Evolutionary conservation across 2,113 vertebrate species (phyloP).

Genomic region (Grus americana): DNA sequence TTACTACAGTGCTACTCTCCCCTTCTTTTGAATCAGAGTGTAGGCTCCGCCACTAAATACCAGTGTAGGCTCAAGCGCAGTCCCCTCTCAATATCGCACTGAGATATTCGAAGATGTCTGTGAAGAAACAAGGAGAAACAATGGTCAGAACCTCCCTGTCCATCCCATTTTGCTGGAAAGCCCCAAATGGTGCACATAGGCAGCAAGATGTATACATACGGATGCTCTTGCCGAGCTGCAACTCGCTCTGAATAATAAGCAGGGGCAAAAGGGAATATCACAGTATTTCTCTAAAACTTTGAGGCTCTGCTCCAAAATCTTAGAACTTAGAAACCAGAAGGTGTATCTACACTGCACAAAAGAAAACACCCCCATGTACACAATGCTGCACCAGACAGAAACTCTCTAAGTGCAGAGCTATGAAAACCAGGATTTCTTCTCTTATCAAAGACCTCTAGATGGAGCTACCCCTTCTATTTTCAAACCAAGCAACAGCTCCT

Average conservation of each 20-base stretch:
- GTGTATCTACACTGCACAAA: neutral
- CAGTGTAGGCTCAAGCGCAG: neutral
- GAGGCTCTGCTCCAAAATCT: neutral
- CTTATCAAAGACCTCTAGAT: constrained; percentile 46
- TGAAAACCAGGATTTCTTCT: neutral
- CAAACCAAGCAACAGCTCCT: neutral
- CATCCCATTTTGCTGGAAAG: neutral
- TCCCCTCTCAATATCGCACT: neutral
- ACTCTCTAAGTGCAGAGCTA: neutral
- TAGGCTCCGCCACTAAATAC: neutral
- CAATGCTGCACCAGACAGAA: neutral
- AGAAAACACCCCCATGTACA: neutral
- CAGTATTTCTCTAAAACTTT: neutral
- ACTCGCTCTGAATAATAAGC: neutral
- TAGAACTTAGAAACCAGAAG: neutral
- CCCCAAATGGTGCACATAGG: neutral
- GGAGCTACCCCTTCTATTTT: constrained; percentile 42
- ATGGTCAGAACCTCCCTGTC: neutral
- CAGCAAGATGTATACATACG: neutral
- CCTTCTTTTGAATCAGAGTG: neutral
- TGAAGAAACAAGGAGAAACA: neutral
- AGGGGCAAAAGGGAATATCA: neutral
- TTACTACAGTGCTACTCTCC: neutral
- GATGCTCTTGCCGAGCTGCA: neutral
- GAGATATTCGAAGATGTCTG: neutral